A percentile compares a stretch with the other conserved stretches of the same genome.
Conservation (phyloP, 2,797 vertebrate species). For the Gymnodraco acuticeps region DNA sequence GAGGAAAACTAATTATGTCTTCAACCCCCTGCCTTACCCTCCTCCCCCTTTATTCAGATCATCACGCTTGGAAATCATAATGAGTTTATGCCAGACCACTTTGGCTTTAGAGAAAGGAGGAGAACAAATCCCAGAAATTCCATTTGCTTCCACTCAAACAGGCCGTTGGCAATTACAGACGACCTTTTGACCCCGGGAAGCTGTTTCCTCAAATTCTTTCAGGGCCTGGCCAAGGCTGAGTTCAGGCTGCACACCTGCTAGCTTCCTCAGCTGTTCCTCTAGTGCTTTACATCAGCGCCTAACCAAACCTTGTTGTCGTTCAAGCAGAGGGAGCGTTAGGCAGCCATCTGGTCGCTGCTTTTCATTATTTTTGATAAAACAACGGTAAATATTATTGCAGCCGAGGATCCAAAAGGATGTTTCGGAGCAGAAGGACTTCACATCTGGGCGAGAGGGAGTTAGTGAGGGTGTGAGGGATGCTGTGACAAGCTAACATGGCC, state of each 20-base stretch:
- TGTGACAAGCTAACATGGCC: slow-evolving; percentile 57
- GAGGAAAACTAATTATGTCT: slow-evolving; percentile 87
- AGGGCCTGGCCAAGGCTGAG: slow-evolving; percentile 42
- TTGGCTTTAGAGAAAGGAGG: slow-evolving; percentile 59
- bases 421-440: slow-evolving; percentile 89
- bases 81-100: slow-evolving; percentile 80
- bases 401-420: slow-evolving; percentile 44
- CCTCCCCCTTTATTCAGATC: slow-evolving; percentile 79
- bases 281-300: slow-evolving; percentile 32
- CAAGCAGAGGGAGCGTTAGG: slow-evolving; percentile 76
- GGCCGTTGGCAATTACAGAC: slow-evolving; percentile 68
- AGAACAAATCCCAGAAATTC: slow-evolving; percentile 38
- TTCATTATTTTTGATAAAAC: slow-evolving; percentile 88
- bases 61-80: slow-evolving; percentile 83
- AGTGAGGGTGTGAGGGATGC: slow-evolving; percentile 73
- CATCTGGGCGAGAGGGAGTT: slow-evolving; percentile 89
- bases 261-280: slow-evolving; percentile 48
- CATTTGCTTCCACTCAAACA: slow-evolving; percentile 62
- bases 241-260: slow-evolving; percentile 74
- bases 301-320: slow-evolving; percentile 62
- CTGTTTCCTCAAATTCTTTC: slow-evolving; percentile 65
- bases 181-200: slow-evolving; percentile 70
- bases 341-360: slow-evolving; percentile 87
- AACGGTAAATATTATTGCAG: slow-evolving; percentile 70
- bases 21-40: slow-evolving; percentile 78